These are phyloP conservation scores for Drosophila ambigua DNA, from an alignment of 1,140 invertebrate genomes.

Conservation along the genomic window DNA sequence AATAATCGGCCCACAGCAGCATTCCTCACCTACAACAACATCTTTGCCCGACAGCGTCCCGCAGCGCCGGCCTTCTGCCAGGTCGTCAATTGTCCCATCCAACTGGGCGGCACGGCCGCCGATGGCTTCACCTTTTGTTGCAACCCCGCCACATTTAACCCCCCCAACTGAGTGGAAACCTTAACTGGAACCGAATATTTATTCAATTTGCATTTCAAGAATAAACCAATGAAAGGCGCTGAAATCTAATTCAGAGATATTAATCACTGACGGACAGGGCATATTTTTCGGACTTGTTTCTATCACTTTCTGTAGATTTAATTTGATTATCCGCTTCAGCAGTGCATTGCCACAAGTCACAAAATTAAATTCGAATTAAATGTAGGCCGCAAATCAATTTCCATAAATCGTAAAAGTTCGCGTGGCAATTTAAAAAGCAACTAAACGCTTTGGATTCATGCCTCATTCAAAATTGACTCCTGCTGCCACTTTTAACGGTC, in stretches of 20 bases:
- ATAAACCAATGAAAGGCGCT: not conserved
- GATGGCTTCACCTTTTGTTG: constrained; percentile 43
- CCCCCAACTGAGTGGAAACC: not conserved
- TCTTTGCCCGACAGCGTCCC: constrained; percentile 22
- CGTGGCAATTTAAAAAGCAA: constrained; percentile 52
- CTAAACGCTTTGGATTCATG: constrained; percentile 20
- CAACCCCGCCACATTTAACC: constrained; percentile 35
- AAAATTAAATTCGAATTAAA: no score
- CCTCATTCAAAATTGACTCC: constrained; percentile 44
- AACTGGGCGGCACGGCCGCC: not conserved
- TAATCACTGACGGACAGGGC: no score
- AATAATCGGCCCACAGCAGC: constrained; percentile 4
- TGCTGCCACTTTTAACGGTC: constrained; percentile 69
- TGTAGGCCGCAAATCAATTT: constrained; percentile 64
- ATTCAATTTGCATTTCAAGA: not conserved
- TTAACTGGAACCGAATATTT: not conserved
- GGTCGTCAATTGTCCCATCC: constrained; percentile 22
- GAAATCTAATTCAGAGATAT: no score
- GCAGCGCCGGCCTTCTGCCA: constrained; percentile 24
- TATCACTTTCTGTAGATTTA: no score
- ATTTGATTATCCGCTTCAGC: no score
- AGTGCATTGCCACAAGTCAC: no score
- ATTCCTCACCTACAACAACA: constrained; percentile 51
- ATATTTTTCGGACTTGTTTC: no score
- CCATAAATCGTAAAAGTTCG: constrained; percentile 68